Percentiles rank a stretch among this genome's conserved stretches.
phyloP scores from a whole-genome alignment of 2,113 vertebrate genomes.

The Mustelus asterias region DNA sequence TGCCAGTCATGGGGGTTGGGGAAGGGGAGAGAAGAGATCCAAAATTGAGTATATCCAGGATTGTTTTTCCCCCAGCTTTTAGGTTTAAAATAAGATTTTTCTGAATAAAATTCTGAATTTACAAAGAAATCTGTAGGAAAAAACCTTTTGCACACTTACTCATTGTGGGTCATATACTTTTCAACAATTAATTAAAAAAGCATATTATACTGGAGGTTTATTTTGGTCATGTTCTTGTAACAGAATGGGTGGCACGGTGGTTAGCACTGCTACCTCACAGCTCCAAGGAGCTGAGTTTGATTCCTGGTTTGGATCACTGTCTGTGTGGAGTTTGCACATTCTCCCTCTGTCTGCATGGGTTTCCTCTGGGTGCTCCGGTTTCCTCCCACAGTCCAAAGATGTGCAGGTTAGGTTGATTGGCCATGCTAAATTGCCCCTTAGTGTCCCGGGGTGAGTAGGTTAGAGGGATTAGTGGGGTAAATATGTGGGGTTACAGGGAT shows the following conservation, averaged over 20 bases:
- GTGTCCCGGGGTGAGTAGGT: too few species aligned
- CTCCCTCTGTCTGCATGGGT: too few species aligned
- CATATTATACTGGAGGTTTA: background rate
- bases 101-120: background rate
- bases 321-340: too few species aligned
- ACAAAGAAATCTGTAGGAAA: background rate
- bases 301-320: too few species aligned
- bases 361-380: too few species aligned
- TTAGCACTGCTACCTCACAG: too few species aligned
- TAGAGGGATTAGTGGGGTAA: too few species aligned
- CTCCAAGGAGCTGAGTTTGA: too few species aligned
- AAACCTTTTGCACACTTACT: background rate
- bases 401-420: too few species aligned
- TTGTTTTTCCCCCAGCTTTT: background rate
- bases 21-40: background rate
- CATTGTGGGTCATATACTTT: background rate
- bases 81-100: background rate
- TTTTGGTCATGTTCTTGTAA: background rate
- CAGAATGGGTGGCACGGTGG: background rate
- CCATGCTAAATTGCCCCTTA: too few species aligned
- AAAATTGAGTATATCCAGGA: background rate
- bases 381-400: too few species aligned
- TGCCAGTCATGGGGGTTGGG: background rate
- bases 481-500: too few species aligned
- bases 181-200: background rate